phyloP scores from a whole-genome alignment of 2,113 vertebrate species.

The Cebus imitator region DNA sequence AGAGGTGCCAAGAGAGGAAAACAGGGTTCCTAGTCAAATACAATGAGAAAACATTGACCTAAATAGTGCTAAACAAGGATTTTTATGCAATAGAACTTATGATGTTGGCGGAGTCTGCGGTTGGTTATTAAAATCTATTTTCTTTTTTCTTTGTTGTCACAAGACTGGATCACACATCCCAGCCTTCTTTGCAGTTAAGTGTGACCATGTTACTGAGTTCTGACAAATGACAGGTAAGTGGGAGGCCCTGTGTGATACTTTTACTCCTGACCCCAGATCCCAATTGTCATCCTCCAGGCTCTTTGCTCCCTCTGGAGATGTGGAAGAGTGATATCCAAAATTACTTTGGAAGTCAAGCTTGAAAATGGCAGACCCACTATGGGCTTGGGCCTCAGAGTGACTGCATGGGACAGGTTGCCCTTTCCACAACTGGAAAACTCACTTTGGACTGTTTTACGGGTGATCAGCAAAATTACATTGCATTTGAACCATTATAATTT shows the following conservation, averaged over 20 bases:
- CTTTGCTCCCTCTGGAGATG: not conserved
- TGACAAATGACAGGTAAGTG: not conserved
- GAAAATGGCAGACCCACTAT: not conserved
- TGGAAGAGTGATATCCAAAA: not conserved
- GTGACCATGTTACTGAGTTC: not conserved
- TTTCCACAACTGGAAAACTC: not conserved
- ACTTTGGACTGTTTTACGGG: not conserved
- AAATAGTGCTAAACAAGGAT: not conserved
- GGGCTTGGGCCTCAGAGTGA: not conserved
- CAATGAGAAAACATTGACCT: not conserved
- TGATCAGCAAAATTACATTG: not conserved
- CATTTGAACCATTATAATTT: not conserved
- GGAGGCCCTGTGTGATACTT: not conserved
- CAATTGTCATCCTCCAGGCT: not conserved
- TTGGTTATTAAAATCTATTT: not conserved
- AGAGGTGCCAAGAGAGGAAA: not conserved
- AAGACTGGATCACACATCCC: not conserved
- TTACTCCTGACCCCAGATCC: not conserved
- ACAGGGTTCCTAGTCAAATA: not conserved
- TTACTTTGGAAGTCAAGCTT: not conserved
- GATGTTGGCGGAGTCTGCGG: not conserved
- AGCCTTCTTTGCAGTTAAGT: not conserved
- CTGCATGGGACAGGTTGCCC: accelerated
- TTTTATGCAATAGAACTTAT: not conserved
- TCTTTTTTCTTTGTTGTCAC: not conserved